phyloP scores from a whole-genome alignment of 2,113 vertebrate genomes.

The Cervus canadensis region DNA sequence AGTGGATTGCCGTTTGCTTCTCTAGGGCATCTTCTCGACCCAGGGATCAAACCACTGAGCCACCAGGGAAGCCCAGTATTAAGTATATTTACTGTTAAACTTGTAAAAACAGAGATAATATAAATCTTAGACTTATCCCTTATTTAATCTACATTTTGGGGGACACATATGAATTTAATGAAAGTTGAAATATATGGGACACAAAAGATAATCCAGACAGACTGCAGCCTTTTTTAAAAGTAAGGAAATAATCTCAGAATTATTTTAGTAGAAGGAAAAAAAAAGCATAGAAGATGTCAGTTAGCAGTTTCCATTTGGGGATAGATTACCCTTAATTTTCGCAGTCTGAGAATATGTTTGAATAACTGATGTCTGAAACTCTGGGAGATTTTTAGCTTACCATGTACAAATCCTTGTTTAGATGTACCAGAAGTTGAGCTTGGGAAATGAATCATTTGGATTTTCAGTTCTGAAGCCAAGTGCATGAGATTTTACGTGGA shows the following conservation, averaged over 20 bases:
- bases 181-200: not conserved
- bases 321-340: not conserved
- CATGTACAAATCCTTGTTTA: not conserved
- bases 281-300: not conserved
- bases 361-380: not conserved
- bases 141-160: not conserved
- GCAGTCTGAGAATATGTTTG: not conserved
- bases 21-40: not conserved
- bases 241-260: not conserved
- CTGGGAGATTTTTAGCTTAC: not conserved
- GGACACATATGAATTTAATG: not conserved
- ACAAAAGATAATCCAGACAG: not conserved
- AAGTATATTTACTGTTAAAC: not conserved
- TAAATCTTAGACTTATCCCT: not conserved
- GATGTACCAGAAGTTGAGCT: not conserved
- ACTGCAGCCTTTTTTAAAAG: not conserved
- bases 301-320: not conserved
- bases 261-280: not conserved
- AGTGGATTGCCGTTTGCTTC: not conserved
- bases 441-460: not conserved
- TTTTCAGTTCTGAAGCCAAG: not conserved
- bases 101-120: not conserved
- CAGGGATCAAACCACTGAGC: not conserved
- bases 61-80: not conserved
- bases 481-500: not conserved